Evolutionary conservation across 2,888 invertebrate species (phyloP).

Genomic region (Taenaris catops): DNA sequence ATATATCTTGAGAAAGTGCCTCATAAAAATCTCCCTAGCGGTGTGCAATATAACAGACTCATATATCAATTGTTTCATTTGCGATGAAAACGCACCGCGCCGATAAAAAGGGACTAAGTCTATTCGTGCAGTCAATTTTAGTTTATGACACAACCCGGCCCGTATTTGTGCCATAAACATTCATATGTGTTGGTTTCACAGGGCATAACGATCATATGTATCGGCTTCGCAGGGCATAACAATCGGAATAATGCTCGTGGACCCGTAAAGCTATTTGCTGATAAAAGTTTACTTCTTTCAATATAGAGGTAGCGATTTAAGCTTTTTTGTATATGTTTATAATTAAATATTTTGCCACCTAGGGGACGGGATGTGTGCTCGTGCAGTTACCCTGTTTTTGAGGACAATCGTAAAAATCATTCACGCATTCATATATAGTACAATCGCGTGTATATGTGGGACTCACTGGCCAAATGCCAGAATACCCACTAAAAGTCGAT

Average conservation of each 20-base stretch:
- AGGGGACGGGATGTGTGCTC: too few species aligned
- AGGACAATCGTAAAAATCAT: too few species aligned
- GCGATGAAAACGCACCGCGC: conserved; percentile 21
- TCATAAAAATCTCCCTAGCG: conserved; percentile 8
- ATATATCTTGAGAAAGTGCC: conserved; percentile 1
- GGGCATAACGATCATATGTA: conserved; percentile 12
- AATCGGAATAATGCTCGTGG: conserved; percentile 14
- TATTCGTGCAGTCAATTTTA: conserved; percentile 17
- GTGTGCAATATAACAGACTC: conserved; percentile 13
- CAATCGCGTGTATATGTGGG: too few species aligned
- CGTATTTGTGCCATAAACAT: conserved; percentile 18
- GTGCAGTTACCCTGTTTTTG: too few species aligned
- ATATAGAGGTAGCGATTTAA: conserved; percentile 1
- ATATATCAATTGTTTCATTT: conserved; percentile 25
- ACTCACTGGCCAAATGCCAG: too few species aligned
- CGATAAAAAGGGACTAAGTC: conserved; percentile 17
- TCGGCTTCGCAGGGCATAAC: conserved; percentile 12
- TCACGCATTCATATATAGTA: too few species aligned
- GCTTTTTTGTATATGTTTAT: neutral
- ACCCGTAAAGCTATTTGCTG: conserved; percentile 8
- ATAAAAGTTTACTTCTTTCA: conserved; percentile 9
- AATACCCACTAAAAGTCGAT: too few species aligned
- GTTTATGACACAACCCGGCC: conserved; percentile 17
- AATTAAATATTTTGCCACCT: conserved; percentile 5
- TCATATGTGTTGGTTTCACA: conserved; percentile 12